These are phyloP conservation scores for Psammodynastes pulverulentus DNA, from an alignment of 2,113 vertebrate genomes.

Conservation along the genomic window DNA sequence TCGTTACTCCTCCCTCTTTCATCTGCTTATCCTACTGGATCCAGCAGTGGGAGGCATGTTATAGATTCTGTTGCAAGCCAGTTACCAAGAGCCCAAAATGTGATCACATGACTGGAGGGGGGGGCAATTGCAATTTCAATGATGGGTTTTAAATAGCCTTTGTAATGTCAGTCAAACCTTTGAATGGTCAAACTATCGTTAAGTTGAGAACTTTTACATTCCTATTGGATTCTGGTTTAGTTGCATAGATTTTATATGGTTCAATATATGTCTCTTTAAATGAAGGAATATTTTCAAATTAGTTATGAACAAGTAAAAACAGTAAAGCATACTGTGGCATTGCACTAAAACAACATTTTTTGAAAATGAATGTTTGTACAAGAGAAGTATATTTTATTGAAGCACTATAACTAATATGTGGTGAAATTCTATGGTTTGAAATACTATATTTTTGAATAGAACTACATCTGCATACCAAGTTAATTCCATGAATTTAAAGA, in stretches of 20 bases:
- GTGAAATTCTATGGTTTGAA: background rate
- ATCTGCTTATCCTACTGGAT: background rate
- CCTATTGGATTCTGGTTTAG: background rate
- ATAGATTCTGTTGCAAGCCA: background rate
- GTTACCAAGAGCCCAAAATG: too few relatives aligned
- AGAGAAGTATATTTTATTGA: background rate
- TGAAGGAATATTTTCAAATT: background rate
- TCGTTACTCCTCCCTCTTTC: background rate
- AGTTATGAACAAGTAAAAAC: background rate
- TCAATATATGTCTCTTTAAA: background rate
- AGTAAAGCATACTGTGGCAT: background rate
- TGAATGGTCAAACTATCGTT: background rate
- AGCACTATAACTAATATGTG: background rate
- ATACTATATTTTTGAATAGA: background rate
- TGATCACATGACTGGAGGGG: background rate
- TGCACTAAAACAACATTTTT: background rate
- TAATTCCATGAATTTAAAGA: background rate
- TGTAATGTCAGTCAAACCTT: background rate
- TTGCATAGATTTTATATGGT: background rate
- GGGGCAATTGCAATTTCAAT: background rate
- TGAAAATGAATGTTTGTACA: background rate
- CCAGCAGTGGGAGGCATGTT: background rate
- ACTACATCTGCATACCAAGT: too few relatives aligned
- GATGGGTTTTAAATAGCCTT: background rate
- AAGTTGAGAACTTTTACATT: background rate